Evolutionary conservation across 2,113 vertebrate genomes (phyloP), one percentile per base, ranked within the genome.

Genomic region (Aldabrachelys gigantea): DNA sequence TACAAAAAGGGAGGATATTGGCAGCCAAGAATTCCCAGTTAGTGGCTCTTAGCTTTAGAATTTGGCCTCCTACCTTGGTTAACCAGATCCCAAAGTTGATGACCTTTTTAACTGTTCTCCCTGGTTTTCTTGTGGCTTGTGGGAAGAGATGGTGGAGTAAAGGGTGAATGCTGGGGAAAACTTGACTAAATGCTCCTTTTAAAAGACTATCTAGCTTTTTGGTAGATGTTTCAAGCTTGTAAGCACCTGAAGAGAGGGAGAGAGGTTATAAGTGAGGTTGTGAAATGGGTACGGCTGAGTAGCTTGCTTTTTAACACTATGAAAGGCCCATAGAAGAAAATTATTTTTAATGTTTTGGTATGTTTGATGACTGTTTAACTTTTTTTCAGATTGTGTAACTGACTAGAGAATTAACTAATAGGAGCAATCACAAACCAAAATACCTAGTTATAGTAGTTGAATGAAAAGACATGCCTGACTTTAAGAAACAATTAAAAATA

Each of bases 251-350:
- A 49, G 82, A 86, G 5, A 87, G 31, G 6, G 5, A 14, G 4
- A 35, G 50, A 89, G 14, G 1, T 76, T 91, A 0, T 17, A 47
- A 50, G 14, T 82, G 53, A 87, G 24, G 19, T 87, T 94, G 14
- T 72, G 35, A 6, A 83, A 5, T 49, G 35, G 19, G 10, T 76
- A 25, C 0, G 0, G 80, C n/a, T 78, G 79, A 53, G 54, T 8
- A 87, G 5, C 25, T 94, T 62, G 3, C 31, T 87, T 62, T 62
- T 17, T 62, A 62, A 62, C 82, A 14, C 4, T 24, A 17, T n/a
- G 52, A 86, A 88, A 41, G 72, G 72, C 38, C 38, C 21, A 75
- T 22, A 75, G 38, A 41, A 22, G 38, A 41, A 78, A 13, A 47
- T 72, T 38, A 72, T 72, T 27, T 75, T 57, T 86, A 41, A 72